Evolutionary conservation across 1,140 invertebrate genomes (phyloP).

Genomic region (Lepidostoma basale): DNA sequence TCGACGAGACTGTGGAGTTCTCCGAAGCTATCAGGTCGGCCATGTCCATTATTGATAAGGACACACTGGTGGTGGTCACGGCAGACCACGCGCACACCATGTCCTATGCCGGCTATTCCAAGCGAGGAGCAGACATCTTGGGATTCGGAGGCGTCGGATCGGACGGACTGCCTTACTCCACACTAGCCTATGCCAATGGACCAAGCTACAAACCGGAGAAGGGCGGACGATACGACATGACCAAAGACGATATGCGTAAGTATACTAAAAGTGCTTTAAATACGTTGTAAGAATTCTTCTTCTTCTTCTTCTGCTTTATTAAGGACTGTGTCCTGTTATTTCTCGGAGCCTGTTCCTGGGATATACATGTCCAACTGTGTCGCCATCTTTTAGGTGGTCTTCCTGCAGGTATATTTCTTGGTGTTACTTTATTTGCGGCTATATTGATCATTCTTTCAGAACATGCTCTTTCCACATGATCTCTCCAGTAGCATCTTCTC

Average conservation of each 20-base stretch:
- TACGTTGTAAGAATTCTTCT: too few relatives aligned
- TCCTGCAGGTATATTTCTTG: too few relatives aligned
- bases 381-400: too few relatives aligned
- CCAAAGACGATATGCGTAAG: constrained; percentile 55
- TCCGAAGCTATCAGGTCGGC: constrained; percentile 63
- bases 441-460: too few relatives aligned
- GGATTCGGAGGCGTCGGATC: constrained; percentile 57
- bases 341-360: too few relatives aligned
- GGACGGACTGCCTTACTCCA: constrained; percentile 68
- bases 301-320: too few relatives aligned
- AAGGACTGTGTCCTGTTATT: too few relatives aligned
- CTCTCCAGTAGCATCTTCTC: too few relatives aligned
- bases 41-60: constrained; percentile 59
- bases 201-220: constrained; percentile 64
- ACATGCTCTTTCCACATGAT: too few relatives aligned
- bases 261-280: too few relatives aligned
- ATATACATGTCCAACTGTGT: too few relatives aligned
- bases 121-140: constrained; percentile 62
- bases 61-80: constrained; percentile 72
- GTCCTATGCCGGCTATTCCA: constrained; percentile 67
- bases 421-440: too few relatives aligned
- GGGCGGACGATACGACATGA: constrained; percentile 54
- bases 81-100: constrained; percentile 75
- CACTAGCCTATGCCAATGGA: constrained; percentile 77
- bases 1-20: constrained; percentile 68